Evolutionary conservation across 2,797 vertebrate genomes (phyloP), one percentile per base, ranked within the genome.

Genomic region (Cephalopachus bancanus): DNA sequence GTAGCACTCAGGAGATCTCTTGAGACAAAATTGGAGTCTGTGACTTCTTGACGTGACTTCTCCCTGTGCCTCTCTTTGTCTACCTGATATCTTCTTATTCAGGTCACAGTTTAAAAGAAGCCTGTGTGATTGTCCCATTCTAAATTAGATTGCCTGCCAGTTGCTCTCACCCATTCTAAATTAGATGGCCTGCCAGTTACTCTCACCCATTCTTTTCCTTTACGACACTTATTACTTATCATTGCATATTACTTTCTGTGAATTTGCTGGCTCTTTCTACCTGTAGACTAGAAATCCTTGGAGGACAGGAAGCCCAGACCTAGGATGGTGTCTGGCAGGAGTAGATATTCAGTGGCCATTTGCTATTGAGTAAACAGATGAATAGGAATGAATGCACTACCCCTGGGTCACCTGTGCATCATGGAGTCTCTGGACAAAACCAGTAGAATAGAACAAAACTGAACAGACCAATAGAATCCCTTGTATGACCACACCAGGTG

Each of bases 371-470:
- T 55, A 37, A 57, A 57, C 12, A 14, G 62, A 33, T 94, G 67
- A 59, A 24, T 49, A 5, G 22, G 89, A 78, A 44, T 49, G 37
- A 59, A 10, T 55, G 28, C 5, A 37, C 4, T 59, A 3, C 17
- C 28, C 14, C 2, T n/a, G 59, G 10, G 30, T 71, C 59, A 22
- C 15, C 0, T 57, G 16, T 24, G 60, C 2, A 16, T 16, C 57
- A 8, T 67, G 44, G 24, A 60, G 81, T 86, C 60, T 92, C 44
- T 65, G 19, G 57, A 84, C 67, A 64, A 94, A 87, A 90, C 89
- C 80, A 74, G 44, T 44, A 96, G 44, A 30, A 69, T 89, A 85
- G 85, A n/a, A 20, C 19, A 14, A 60, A 16, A 57, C 16, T 75
- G 62, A 76, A 26, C 59, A 64, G 22, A 26, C 53, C 15, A 22